phyloP scores from a whole-genome alignment of 2,797 vertebrate genomes.

The Macrochelys suwanniensis region DNA sequence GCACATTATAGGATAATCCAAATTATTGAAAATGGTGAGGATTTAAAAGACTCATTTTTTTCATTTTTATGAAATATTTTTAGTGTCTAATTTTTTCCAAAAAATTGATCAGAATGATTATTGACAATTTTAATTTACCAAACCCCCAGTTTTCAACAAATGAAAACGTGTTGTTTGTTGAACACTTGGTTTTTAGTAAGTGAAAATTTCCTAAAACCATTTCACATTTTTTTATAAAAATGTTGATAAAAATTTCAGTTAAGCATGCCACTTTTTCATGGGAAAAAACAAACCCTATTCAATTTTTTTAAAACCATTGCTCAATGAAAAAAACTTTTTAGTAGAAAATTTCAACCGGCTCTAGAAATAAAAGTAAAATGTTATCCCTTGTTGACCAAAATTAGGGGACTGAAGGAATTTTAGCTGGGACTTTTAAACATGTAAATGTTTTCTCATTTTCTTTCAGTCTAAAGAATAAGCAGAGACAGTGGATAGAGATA shows the following conservation, averaged over 20 bases:
- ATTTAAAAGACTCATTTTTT: background rate
- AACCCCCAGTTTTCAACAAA: background rate
- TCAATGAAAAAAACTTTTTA: background rate
- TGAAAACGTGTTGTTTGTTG: background rate
- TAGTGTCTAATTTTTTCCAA: background rate
- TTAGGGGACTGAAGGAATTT: background rate
- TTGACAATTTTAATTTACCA: background rate
- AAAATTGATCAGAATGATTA: background rate
- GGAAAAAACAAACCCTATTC: background rate
- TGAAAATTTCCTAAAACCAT: background rate
- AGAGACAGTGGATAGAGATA: background rate
- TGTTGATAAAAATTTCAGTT: background rate
- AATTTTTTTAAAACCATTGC: background rate
- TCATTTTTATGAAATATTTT: background rate
- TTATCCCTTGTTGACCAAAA: background rate
- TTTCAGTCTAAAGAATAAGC: background rate
- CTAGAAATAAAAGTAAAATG: background rate
- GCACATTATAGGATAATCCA: background rate
- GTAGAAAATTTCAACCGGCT: background rate
- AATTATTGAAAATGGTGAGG: conserved; percentile 1
- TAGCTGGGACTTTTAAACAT: background rate
- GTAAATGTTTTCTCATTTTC: no score
- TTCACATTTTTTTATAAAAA: background rate
- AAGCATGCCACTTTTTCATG: background rate
- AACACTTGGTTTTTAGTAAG: background rate